Percentiles rank a stretch among this genome's conserved stretches.
phyloP scores from a whole-genome alignment of 1,140 invertebrate genomes.

The Drosophila carrolli region DNA sequence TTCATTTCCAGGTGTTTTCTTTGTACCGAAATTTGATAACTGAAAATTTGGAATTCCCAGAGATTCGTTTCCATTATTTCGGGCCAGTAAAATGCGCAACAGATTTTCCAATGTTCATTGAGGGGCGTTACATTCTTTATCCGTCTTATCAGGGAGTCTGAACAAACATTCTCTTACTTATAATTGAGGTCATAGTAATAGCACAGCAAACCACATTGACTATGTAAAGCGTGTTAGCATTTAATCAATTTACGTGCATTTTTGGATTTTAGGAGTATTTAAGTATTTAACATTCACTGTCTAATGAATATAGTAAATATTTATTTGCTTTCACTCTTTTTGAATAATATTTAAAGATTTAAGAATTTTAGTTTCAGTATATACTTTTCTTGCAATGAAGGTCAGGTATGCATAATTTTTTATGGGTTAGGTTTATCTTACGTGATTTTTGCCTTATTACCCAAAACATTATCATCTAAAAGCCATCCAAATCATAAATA shows the following conservation, averaged over 20 bases:
- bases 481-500: too few species aligned
- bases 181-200: slow-evolving; percentile 5
- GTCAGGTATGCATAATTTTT: too few species aligned
- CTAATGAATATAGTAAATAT: slow-evolving; percentile 4
- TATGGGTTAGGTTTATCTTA: too few species aligned
- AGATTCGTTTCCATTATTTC: slow-evolving; percentile 3
- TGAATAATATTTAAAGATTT: too few species aligned
- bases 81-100: slow-evolving; percentile 39
- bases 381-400: too few species aligned
- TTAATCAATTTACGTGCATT: not conserved
- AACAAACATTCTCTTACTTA: slow-evolving; percentile 17
- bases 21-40: slow-evolving; percentile 16
- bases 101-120: slow-evolving; percentile 25
- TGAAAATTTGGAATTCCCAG: slow-evolving; percentile 6
- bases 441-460: too few species aligned
- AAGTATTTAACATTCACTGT: not conserved
- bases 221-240: not conserved
- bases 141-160: not conserved
- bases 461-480: too few species aligned
- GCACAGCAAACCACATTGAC: not conserved
- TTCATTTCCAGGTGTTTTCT: slow-evolving; percentile 33
- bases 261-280: not conserved
- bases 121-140: slow-evolving; percentile 28
- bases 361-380: too few species aligned
- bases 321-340: not conserved